phyloP scores from a whole-genome alignment of 2,888 invertebrate species.

The Trilocha varians region DNA sequence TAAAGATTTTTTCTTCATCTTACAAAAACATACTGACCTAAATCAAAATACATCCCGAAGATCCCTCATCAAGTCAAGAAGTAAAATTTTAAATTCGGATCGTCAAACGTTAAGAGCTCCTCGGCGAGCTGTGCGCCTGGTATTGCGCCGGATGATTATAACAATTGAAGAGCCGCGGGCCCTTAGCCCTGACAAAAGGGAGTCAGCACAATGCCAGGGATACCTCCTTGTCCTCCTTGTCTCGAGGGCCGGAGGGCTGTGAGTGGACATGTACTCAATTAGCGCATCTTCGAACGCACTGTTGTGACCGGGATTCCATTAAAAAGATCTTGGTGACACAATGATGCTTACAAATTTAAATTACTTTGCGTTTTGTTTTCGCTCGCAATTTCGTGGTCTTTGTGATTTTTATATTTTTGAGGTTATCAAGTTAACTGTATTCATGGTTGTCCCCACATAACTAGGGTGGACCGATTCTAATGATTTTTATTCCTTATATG shows the following conservation, averaged over 20 bases:
- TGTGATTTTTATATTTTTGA: no score
- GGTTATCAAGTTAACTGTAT: no score
- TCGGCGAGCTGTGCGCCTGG: not conserved
- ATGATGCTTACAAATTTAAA: not conserved
- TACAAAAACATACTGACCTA: not conserved
- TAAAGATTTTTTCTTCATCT: no score
- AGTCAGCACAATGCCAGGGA: slow-evolving; percentile 3
- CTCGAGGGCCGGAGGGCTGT: not conserved
- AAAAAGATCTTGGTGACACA: not conserved
- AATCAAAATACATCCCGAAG: not conserved
- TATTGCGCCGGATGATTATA: slow-evolving; percentile 3
- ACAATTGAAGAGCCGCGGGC: slow-evolving; percentile 2
- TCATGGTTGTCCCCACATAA: no score
- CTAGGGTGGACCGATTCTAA: no score
- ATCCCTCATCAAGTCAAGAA: not conserved
- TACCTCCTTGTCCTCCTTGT: not conserved
- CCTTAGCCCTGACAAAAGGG: not conserved
- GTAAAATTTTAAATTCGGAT: not conserved
- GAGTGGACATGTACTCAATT: slow-evolving; percentile 3
- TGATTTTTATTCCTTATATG: no score
- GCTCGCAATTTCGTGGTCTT: no score
- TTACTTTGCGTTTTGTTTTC: no score
- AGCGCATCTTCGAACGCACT: not conserved
- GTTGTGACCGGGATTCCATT: not conserved
- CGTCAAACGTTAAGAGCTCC: not conserved